Conservation (phyloP, 2,113 vertebrate species). For the Cyprinodon brontotheroides region DNA sequence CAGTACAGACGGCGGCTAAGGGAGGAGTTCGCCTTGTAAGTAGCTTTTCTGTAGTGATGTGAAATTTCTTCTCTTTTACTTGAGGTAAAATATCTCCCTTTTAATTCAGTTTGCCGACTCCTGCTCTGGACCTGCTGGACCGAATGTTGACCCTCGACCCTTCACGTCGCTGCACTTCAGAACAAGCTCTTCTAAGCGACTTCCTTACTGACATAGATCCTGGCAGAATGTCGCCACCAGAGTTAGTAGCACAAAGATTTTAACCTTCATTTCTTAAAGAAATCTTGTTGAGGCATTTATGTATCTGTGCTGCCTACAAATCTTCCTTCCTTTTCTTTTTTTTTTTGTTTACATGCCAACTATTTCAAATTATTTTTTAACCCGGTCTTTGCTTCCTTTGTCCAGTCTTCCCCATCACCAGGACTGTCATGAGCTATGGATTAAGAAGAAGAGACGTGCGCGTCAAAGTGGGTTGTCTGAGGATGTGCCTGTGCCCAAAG, state of each 20-base stretch:
- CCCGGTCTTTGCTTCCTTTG: conserved; percentile 7
- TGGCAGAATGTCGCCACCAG: conserved; percentile 94
- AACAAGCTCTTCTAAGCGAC: conserved; percentile 91
- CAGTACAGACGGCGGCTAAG: conserved; percentile 93
- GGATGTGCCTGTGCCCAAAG: conserved; percentile 89
- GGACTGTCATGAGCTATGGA: conserved; percentile 98
- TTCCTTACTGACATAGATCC: conserved; percentile 94
- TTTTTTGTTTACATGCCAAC: no score
- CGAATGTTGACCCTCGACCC: conserved; percentile 98
- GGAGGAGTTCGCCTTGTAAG: conserved; percentile 96
- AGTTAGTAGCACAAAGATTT: conserved; percentile 82
- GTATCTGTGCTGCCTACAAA: no score
- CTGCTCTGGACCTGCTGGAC: conserved; percentile 94
- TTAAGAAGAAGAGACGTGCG: conserved; percentile 93
- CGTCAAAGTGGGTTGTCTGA: conserved; percentile 90
- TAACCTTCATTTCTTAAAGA: neutral
- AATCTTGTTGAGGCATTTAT: neutral
- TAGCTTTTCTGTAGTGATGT: neutral
- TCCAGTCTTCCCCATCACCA: conserved; percentile 95
- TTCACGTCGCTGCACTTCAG: conserved; percentile 91
- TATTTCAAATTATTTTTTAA: no score
- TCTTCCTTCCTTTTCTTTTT: no score
- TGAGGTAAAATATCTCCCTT: conserved; percentile 16
- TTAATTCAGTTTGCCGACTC: conserved; percentile 83
- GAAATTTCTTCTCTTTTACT: neutral